Base-by-base conservation (phyloP, 2,797 vertebrate genomes). In the Centropyge bicolor region DNA sequence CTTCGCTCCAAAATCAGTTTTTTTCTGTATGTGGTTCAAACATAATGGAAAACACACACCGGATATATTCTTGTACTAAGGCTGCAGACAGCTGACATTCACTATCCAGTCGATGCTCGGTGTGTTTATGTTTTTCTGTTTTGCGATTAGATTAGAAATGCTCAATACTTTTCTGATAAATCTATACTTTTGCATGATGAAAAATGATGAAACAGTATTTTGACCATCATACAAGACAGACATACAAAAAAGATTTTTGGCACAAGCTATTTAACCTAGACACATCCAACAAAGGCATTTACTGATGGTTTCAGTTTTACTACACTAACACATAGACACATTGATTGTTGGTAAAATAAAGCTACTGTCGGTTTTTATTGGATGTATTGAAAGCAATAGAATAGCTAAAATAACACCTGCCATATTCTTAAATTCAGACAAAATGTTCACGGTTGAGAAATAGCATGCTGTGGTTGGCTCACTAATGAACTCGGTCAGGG, bases 1-100 rank as follows among this genome's bases (percentile, higher is more conserved):
- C 24, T 75, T 79, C 56, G n/a, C 73, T 73, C n/a, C 73, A 73
- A 59, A 64, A 46, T 17, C n/a, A n/a, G 16, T n/a, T 36, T 36
- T 35, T 24, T 38, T 59, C 46, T 24, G 9, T 19, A 40, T 60
- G 55, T 67, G n/a, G 43, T 51, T 6, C 14, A 74, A 59, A 51
- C 38, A 12, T 16, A 55, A 43, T 6, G 19, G 40, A 65, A 40
- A 5, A 22, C 11, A 0, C 41, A 22, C 5, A 22, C 2, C 16
- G 49, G 59, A 76, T 36, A 38, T 54, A 48, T 52, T 24, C 38
- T 71, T n/a, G 13, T 11, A 16, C 59, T 31, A 27, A 24, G 62
- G 57, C 54, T 12, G 69, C 31, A 35, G 36, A 57, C 8, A 49
- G 24, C 3, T 3, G 13, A n/a, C 35, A 36, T 45, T 61, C 16